Percentiles rank a stretch among this genome's conserved stretches.
Conservation (phyloP, 2,113 vertebrate genomes). For the Perca schrenkii region DNA sequence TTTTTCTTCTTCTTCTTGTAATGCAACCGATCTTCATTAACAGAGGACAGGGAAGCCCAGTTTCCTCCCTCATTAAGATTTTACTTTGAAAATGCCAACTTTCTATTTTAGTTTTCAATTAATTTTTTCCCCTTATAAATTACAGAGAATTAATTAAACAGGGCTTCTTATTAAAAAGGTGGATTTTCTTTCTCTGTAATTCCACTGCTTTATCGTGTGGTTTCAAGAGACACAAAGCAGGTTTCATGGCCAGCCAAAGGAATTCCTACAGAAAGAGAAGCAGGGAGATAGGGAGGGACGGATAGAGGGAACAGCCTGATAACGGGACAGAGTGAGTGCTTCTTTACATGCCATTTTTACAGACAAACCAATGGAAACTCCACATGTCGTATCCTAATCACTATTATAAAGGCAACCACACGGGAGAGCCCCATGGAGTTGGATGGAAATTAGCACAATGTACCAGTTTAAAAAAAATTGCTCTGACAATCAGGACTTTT, state of each 20-base stretch:
- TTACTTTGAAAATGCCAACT: slow-evolving; percentile 28
- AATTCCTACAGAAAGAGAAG: neutral
- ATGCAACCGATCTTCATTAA: slow-evolving; percentile 37
- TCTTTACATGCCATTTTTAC: neutral
- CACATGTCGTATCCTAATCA: slow-evolving; percentile 15
- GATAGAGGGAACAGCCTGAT: neutral
- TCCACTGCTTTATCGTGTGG: slow-evolving; percentile 7
- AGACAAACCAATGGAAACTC: slow-evolving; percentile 8
- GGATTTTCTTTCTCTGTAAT: slow-evolving; percentile 27
- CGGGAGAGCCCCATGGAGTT: slow-evolving; percentile 5
- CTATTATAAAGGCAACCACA: slow-evolving; percentile 1
- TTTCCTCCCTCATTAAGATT: slow-evolving; percentile 20
- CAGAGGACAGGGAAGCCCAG: neutral
- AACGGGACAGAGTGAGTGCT: neutral
- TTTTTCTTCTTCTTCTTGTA: slow-evolving; percentile 1
- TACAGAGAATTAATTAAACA: slow-evolving; percentile 28
- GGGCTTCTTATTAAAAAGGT: slow-evolving; percentile 21
- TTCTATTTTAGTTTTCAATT: slow-evolving; percentile 48
- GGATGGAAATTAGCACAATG: slow-evolving; percentile 11
- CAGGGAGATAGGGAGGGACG: neutral
- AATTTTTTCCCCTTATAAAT: slow-evolving; percentile 11
- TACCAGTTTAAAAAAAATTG: neutral
- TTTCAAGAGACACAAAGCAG: slow-evolving; percentile 24
- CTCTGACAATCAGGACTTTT: neutral
- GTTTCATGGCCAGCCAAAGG: slow-evolving; percentile 31